Percentiles rank a stretch among this genome's conserved stretches.
These are phyloP conservation scores for Antechinus stuartii DNA, from an alignment of 2,113 vertebrate species.

Conservation along the genomic window DNA sequence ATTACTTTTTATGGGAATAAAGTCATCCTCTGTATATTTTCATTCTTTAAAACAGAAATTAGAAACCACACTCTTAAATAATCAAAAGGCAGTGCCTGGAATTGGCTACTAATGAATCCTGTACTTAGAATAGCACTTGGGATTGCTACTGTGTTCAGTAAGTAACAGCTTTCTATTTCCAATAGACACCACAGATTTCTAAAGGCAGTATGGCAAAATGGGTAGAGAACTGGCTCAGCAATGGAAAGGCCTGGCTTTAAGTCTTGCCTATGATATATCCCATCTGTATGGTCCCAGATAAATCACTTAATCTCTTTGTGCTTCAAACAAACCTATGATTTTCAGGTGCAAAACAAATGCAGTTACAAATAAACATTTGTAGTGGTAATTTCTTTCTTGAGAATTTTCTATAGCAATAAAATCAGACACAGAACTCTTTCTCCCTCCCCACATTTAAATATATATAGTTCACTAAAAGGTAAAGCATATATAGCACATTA, in stretches of 20 bases:
- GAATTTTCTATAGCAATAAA: background rate
- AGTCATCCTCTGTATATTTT: conserved; percentile 17
- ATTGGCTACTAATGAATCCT: background rate
- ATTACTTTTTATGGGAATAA: conserved; percentile 14
- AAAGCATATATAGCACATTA: background rate
- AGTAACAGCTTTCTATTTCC: background rate
- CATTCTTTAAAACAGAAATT: conserved; percentile 46
- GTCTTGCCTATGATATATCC: background rate
- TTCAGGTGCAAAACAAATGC: background rate
- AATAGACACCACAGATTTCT: background rate
- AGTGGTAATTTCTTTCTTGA: background rate
- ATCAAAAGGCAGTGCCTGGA: conserved; percentile 9
- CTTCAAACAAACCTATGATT: background rate
- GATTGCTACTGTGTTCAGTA: background rate
- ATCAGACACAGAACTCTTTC: background rate
- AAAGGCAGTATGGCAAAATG: background rate
- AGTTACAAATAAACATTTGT: background rate
- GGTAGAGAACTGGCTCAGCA: background rate
- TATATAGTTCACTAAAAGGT: background rate
- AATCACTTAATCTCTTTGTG: background rate
- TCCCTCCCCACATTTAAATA: background rate
- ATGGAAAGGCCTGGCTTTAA: background rate
- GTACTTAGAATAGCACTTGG: background rate
- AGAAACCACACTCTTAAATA: conserved; percentile 49
- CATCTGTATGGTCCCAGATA: background rate